A percentile compares a stretch with the other conserved stretches of the same genome.
Conservation (phyloP, 1,140 invertebrate species). For the Brachionus plicatilis region DNA sequence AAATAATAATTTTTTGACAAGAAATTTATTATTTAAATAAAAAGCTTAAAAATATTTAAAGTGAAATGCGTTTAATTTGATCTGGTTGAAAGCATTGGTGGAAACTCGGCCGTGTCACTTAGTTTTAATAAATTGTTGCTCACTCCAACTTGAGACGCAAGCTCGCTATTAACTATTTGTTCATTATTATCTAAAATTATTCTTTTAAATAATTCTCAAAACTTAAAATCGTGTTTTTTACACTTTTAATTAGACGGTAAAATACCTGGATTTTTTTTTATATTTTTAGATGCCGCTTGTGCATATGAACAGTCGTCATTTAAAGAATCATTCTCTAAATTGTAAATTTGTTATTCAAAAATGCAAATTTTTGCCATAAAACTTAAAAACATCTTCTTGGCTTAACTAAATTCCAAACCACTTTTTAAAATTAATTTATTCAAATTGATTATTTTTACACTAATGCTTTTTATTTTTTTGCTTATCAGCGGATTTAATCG, state of each 20-base stretch:
- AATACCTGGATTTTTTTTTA: slow-evolving; percentile 9
- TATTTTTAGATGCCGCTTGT: slow-evolving; percentile 23
- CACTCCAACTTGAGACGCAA: slow-evolving; percentile 12
- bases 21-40: background rate
- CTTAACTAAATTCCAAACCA: background rate
- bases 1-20: background rate
- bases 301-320: background rate
- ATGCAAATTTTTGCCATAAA: background rate
- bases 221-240: background rate
- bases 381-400: background rate
- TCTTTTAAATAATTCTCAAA: background rate
- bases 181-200: slow-evolving; percentile 15
- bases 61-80: background rate
- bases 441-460: background rate
- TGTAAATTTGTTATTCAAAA: background rate
- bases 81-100: background rate
- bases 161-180: background rate
- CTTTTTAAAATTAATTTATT: no score
- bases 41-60: background rate
- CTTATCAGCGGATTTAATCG: slow-evolving; percentile 29
- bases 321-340: background rate
- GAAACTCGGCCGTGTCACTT: slow-evolving; percentile 13
- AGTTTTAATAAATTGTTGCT: slow-evolving; percentile 1
- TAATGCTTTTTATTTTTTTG: background rate
- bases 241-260: background rate